Evolutionary conservation across 2,888 invertebrate genomes (phyloP), one percentile per base, ranked within the genome.

Genomic region (Watsonalla cultraria): DNA sequence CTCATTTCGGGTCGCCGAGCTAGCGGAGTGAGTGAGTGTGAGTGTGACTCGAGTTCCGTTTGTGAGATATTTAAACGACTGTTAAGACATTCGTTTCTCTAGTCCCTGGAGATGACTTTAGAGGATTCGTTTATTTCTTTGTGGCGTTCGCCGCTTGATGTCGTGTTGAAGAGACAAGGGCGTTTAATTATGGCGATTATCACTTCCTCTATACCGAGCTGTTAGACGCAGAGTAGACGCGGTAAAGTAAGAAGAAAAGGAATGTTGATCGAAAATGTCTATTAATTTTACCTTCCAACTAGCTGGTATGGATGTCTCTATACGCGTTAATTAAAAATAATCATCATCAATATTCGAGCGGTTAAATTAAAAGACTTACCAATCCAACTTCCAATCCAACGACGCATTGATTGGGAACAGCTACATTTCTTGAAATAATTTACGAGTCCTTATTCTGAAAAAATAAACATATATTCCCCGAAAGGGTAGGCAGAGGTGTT

Each of bases 171-270:
- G 34, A 49, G 54, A 60, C 50, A 52, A 45, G 55, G 45, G 49
- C 58, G 56, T 70, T 67, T 63, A 61, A 70, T 68, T 63, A 59
- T 52, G 11, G 55, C 33, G 46, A 47, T 42, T 42, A 47, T 47
- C 39, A 61, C 61, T 63, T 67, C 68, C 65, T 68, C 56, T 59
- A 11, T 34, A 45, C 45, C 47, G 47, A 14, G 47, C 58, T 45
- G 55, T 60, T 69, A 64, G 66, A 69, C 42, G 11, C 42, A 42
- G 11, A 11, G 0, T 42, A 42, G 24, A 24, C 24, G 24, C 24
- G 24, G 8, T 42, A 9, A 11, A 5, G 11, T 11, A 37, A 37
- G 37, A 37, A 37, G 37, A 37, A 7, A 37, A 42, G 5, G 11
- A 11, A 42, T 42, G 5, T 42, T 5, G 9, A 42, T 42, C 42